Evolutionary conservation across 2,113 vertebrate genomes (phyloP).

Genomic region (Parus major): DNA sequence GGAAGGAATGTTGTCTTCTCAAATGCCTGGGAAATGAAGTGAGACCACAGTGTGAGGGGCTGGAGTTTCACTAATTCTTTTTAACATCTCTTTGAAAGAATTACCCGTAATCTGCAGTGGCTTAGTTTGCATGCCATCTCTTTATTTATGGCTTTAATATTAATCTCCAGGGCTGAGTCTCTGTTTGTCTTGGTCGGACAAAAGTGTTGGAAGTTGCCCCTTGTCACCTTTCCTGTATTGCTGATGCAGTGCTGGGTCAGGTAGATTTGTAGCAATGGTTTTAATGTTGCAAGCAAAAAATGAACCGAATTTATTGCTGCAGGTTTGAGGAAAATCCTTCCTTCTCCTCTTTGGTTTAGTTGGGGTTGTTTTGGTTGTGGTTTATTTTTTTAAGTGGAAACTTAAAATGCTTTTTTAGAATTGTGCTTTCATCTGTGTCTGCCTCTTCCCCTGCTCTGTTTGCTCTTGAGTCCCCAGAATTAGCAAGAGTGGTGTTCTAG

Average conservation of each 20-base stretch:
- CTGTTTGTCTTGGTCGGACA: background rate
- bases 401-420: background rate
- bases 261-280: background rate
- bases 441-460: slow-evolving; percentile 32
- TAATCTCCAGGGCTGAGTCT: background rate
- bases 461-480: slow-evolving; percentile 37
- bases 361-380: background rate
- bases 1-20: background rate
- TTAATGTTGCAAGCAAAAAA: background rate
- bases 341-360: background rate
- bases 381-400: background rate
- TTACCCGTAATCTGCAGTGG: rapidly evolving
- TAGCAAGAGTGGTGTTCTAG: slow-evolving; percentile 37
- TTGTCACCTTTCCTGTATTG: background rate
- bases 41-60: background rate
- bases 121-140: background rate
- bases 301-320: background rate
- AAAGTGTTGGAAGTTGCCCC: background rate
- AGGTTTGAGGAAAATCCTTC: background rate
- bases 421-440: slow-evolving; percentile 28
- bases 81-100: background rate
- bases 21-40: background rate
- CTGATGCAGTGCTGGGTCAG: background rate
- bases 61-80: background rate
- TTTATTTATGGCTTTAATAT: background rate